Conservation (phyloP, 37 sponge, comb jelly and placozoan genomes). For the Chondrilla cf. caribensis region DNA sequence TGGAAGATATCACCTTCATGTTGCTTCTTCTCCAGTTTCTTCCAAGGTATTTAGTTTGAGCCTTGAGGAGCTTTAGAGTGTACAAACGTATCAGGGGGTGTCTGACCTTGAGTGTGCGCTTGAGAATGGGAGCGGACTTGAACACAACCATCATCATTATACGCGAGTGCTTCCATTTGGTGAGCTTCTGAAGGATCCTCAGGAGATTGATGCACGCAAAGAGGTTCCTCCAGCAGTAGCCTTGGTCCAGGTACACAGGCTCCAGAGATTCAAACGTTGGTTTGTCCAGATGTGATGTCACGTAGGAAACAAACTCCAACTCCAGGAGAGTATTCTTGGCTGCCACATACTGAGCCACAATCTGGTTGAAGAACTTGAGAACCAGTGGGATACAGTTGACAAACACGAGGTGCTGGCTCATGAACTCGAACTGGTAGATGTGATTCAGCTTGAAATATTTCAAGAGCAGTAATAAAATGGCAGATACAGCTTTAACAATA, state of each 20-base stretch:
- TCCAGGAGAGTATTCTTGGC: constrained; percentile 66
- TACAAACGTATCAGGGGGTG: constrained; percentile 89
- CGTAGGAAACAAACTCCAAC: constrained; percentile 75
- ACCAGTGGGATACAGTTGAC: constrained; percentile 96
- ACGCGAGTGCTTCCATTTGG: constrained; percentile 94
- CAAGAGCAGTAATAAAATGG: constrained; percentile 86
- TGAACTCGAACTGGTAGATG: constrained; percentile 92
- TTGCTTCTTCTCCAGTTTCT: constrained; percentile 88
- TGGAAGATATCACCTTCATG: constrained; percentile 91
- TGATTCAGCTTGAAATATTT: constrained; percentile 95
- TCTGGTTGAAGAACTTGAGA: constrained; percentile 94
- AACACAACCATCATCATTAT: constrained; percentile 95
- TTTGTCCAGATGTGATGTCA: constrained; percentile 36
- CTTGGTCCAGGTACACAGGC: constrained; percentile 32
- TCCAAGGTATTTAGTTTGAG: constrained; percentile 88
- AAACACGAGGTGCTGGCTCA: constrained; percentile 93
- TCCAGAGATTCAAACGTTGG: neutral
- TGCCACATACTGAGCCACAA: constrained; percentile 75
- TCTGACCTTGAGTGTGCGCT: constrained; percentile 86
- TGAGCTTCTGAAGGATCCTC: constrained; percentile 89
- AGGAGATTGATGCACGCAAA: constrained; percentile 91
- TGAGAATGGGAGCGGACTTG: constrained; percentile 91
- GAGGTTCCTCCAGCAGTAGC: constrained; percentile 84
- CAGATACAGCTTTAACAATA: constrained; percentile 91
- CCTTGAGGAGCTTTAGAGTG: constrained; percentile 91